Evolutionary conservation across 2,113 vertebrate genomes (phyloP).

Genomic region (Nyctereutes procyonoides): DNA sequence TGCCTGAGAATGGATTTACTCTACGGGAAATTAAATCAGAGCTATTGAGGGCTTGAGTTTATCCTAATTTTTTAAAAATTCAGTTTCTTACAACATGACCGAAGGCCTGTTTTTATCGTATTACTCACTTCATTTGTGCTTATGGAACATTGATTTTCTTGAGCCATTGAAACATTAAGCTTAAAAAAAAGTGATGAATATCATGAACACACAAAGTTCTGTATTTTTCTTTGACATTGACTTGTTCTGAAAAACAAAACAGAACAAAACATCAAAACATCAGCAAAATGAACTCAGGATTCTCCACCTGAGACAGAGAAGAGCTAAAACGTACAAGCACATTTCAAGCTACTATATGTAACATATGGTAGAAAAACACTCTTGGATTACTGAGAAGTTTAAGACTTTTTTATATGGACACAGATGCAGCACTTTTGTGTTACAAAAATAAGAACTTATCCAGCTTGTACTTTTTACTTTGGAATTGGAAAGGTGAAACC

Average conservation of each 20-base stretch:
- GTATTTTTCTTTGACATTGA: not conserved
- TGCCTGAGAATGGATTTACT: constrained; percentile 51
- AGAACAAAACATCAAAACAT: not conserved
- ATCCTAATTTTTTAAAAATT: constrained; percentile 51
- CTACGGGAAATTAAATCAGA: constrained; percentile 76
- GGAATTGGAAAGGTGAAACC: constrained; percentile 9
- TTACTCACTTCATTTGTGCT: not conserved
- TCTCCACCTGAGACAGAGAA: not conserved
- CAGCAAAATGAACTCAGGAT: not conserved
- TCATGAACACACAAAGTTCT: not conserved
- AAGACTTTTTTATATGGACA: not conserved
- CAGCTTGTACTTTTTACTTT: not conserved
- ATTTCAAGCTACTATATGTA: not conserved
- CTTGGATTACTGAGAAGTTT: not conserved
- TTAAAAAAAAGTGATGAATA: not conserved
- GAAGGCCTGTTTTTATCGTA: not conserved
- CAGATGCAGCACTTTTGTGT: not conserved
- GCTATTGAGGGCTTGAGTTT: constrained; percentile 36
- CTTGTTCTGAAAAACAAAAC: constrained; percentile 18
- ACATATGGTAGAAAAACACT: not conserved
- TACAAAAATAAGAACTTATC: not conserved
- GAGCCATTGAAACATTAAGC: constrained; percentile 1
- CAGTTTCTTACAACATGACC: not conserved
- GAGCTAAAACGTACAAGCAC: not conserved
- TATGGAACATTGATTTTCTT: not conserved